Conservation (phyloP, 2,888 invertebrate genomes). For the Drosophila percnosoma region DNA sequence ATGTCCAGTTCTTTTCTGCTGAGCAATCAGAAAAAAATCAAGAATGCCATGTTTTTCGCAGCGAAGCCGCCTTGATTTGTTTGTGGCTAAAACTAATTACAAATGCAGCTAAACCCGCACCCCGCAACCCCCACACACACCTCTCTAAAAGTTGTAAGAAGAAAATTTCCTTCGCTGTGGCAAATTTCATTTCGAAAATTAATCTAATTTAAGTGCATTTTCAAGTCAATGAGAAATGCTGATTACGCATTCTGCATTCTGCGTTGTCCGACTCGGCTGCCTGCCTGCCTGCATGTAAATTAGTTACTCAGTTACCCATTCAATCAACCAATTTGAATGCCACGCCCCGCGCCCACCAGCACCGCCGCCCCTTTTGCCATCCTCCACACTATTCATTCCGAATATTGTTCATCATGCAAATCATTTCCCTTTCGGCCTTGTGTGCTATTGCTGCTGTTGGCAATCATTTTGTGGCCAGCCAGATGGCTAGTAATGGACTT, state of each 20-base stretch:
- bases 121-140: background rate
- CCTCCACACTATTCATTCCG: conserved; percentile 22
- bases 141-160: conserved; percentile 25
- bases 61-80: conserved; percentile 68
- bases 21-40: conserved; percentile 50
- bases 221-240: conserved; percentile 74
- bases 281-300: conserved; percentile 65
- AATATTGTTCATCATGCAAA: conserved; percentile 62
- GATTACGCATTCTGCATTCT: conserved; percentile 66
- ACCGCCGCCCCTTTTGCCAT: background rate
- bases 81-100: conserved; percentile 77
- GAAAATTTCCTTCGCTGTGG: conserved; percentile 43
- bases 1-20: conserved; percentile 59
- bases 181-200: conserved; percentile 74
- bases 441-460: conserved; percentile 11
- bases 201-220: conserved; percentile 69
- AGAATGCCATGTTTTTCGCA: conserved; percentile 37
- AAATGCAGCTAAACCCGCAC: conserved; percentile 47
- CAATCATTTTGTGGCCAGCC: conserved; percentile 62
- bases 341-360: conserved; percentile 10
- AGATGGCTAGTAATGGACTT: conserved; percentile 63
- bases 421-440: conserved; percentile 43
- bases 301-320: conserved; percentile 30
- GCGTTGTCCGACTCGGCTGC: conserved; percentile 16
- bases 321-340: conserved; percentile 22